Percentiles rank a stretch among this genome's conserved stretches.
Evolutionary conservation across 2,797 vertebrate genomes (phyloP).

Genomic region (Gymnothorax reevesii): DNA sequence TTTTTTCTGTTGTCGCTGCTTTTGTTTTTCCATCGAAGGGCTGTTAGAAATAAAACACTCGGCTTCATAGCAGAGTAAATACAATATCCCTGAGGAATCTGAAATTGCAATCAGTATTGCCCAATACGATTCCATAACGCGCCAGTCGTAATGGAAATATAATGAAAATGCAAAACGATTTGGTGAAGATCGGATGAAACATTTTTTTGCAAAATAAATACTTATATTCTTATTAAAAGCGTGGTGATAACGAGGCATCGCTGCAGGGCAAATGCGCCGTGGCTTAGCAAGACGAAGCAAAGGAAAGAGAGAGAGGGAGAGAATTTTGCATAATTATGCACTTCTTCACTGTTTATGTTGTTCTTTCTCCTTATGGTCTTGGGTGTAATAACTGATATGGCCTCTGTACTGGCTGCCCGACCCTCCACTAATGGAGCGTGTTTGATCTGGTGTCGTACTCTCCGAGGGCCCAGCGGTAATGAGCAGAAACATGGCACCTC

Average conservation of each 20-base stretch:
- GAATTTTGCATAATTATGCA: slow-evolving; percentile 44
- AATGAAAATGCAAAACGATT: background rate
- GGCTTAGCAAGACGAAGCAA: slow-evolving; percentile 62
- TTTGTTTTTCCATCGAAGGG: background rate
- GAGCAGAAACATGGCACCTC: slow-evolving; percentile 63
- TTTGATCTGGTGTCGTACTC: slow-evolving; percentile 68
- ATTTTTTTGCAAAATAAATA: background rate
- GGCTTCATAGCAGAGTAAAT: background rate
- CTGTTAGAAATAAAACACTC: background rate
- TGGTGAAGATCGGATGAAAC: background rate
- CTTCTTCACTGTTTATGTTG: slow-evolving; percentile 51
- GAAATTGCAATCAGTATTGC: background rate
- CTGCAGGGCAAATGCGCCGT: background rate
- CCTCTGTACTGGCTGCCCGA: slow-evolving; percentile 67
- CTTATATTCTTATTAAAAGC: background rate
- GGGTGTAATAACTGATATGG: slow-evolving; percentile 63
- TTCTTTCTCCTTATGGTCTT: slow-evolving; percentile 53
- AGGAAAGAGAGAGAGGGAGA: slow-evolving; percentile 30
- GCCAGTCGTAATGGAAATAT: background rate
- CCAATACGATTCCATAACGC: background rate
- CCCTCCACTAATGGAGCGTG: slow-evolving; percentile 63
- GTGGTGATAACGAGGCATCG: background rate
- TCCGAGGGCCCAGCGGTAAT: slow-evolving; percentile 70
- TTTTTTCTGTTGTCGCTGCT: background rate
- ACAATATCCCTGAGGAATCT: background rate